Percentiles rank a stretch among this genome's conserved stretches.
phyloP scores from a whole-genome alignment of 2,797 vertebrate species.

The Bradypus variegatus region DNA sequence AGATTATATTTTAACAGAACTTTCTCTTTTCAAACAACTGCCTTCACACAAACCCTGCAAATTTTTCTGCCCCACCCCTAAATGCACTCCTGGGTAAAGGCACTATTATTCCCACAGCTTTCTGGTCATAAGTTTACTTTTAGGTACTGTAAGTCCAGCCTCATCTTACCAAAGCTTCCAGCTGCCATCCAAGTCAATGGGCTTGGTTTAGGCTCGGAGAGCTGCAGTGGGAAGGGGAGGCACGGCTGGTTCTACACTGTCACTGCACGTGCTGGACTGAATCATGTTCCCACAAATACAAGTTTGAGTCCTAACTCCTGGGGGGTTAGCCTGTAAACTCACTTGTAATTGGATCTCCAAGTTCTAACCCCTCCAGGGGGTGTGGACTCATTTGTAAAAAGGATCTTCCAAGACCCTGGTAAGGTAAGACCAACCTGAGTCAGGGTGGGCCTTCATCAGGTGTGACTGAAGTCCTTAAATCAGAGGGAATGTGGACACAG shows the following conservation, averaged over 20 bases:
- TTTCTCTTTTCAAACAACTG: not conserved
- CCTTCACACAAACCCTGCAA: not conserved
- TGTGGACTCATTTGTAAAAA: too few species aligned
- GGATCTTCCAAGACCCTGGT: too few species aligned
- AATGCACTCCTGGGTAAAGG: not conserved
- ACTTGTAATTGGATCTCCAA: too few species aligned
- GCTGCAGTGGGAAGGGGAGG: not conserved
- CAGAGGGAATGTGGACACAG: too few species aligned
- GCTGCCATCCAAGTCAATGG: not conserved
- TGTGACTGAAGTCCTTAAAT: too few species aligned
- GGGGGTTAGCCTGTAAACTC: too few species aligned
- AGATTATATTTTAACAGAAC: not conserved
- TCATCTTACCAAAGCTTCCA: not conserved
- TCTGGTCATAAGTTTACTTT: not conserved
- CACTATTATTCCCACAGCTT: not conserved
- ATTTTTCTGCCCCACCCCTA: not conserved
- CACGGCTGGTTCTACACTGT: accelerated
- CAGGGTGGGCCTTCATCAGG: too few species aligned
- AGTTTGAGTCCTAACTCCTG: too few species aligned
- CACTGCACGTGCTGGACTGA: too few species aligned
- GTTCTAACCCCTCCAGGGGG: too few species aligned
- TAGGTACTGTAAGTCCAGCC: not conserved
- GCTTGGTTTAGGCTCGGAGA: not conserved
- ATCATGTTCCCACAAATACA: too few species aligned
- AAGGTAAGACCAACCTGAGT: too few species aligned